Conservation (phyloP, 2,797 vertebrate genomes). For the Oreochromis mossambicus region DNA sequence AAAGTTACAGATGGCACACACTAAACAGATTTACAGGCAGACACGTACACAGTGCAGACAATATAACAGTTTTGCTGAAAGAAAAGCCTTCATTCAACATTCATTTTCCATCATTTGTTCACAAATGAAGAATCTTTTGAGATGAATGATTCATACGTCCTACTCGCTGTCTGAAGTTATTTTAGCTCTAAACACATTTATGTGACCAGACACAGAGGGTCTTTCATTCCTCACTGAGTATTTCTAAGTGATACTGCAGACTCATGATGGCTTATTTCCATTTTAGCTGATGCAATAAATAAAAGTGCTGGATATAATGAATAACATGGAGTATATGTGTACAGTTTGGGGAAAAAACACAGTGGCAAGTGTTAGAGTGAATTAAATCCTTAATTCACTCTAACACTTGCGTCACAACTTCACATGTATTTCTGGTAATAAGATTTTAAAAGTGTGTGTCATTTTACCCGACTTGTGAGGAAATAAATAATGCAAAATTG, state of each 20-base stretch:
- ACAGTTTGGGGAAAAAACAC: neutral
- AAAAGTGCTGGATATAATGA: neutral
- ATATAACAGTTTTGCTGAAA: neutral
- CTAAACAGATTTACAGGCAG: neutral
- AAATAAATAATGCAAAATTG: neutral
- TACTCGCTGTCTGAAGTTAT: neutral
- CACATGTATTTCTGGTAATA: neutral
- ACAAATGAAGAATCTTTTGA: constrained; percentile 15
- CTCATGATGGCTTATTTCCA: constrained; percentile 31
- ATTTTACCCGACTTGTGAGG: neutral
- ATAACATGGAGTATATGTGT: neutral
- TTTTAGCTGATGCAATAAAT: constrained; percentile 9
- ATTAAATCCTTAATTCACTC: neutral
- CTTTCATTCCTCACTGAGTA: constrained; percentile 39
- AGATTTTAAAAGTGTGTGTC: neutral
- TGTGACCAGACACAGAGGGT: constrained; percentile 26
- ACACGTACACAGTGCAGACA: neutral
- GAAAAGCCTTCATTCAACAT: neutral
- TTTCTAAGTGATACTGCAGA: constrained; percentile 29
- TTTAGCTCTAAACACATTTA: constrained; percentile 26
- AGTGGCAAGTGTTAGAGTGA: neutral
- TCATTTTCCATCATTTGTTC: neutral
- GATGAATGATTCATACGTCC: constrained; percentile 26
- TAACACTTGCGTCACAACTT: neutral
- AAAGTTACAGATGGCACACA: neutral